These are phyloP conservation scores for Lacanobia oleracea DNA, from an alignment of 2,888 invertebrate genomes.

Conservation along the genomic window DNA sequence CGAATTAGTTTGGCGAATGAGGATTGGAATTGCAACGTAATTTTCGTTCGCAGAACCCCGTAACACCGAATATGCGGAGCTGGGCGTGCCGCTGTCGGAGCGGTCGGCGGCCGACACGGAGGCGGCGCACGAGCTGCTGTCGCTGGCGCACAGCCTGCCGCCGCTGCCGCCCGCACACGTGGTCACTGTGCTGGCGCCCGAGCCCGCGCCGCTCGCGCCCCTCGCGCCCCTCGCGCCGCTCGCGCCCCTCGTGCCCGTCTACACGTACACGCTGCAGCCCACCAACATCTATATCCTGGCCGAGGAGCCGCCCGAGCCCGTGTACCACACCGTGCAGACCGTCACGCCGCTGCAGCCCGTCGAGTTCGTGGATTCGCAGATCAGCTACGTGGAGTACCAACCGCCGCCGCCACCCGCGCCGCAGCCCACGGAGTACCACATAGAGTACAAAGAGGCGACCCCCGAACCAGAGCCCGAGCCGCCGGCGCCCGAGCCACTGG, in stretches of 20 bases:
- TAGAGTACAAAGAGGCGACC: constrained; percentile 48
- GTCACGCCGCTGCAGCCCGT: constrained; percentile 75
- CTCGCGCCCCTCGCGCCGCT: constrained; percentile 67
- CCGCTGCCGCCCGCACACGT: constrained; percentile 93
- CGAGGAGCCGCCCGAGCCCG: constrained; percentile 77
- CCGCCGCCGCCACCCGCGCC: constrained; percentile 20
- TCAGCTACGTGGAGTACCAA: constrained; percentile 79
- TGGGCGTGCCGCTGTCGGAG: constrained; percentile 87
- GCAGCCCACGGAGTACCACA: constrained; percentile 58
- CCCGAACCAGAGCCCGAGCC: constrained; percentile 56
- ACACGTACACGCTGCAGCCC: constrained; percentile 93
- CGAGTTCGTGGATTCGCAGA: constrained; percentile 77
- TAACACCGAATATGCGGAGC: constrained; percentile 76
- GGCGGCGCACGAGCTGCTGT: constrained; percentile 95
- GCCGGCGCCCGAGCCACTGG: constrained; percentile 49
- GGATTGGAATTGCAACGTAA: constrained; percentile 44
- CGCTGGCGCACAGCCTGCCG: constrained; percentile 94
- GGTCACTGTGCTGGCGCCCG: constrained; percentile 82
- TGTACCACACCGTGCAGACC: constrained; percentile 78
- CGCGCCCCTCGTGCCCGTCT: constrained; percentile 78
- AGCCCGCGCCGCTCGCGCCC: constrained; percentile 69
- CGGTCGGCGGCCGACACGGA: constrained; percentile 96
- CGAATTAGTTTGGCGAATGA: constrained; percentile 22
- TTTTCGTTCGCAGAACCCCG: constrained; percentile 60
- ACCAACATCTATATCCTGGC: constrained; percentile 82